These are phyloP conservation scores for Pharmacophagus antenor DNA, from an alignment of 2,888 invertebrate species.

Conservation along the genomic window DNA sequence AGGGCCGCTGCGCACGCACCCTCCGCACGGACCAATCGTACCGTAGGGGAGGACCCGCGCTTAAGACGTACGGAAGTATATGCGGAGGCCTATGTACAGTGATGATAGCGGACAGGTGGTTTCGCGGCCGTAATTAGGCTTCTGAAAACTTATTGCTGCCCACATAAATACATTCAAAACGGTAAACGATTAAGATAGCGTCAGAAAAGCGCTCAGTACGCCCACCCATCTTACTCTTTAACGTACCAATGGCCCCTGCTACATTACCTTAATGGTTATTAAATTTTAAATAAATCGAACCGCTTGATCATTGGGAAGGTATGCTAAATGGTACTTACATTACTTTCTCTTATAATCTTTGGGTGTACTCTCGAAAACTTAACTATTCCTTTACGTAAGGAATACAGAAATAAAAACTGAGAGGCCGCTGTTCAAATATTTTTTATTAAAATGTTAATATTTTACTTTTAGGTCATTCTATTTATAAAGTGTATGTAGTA, in stretches of 20 bases:
- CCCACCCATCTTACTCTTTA: conserved; percentile 47
- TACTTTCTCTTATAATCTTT: conserved; percentile 1
- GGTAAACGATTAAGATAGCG: conserved; percentile 72
- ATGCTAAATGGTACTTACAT: conserved; percentile 1
- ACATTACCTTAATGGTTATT: conserved; percentile 26
- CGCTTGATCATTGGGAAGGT: neutral
- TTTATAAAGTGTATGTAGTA: no score
- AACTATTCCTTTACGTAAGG: neutral
- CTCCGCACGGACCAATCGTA: conserved; percentile 62
- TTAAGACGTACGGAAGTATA: conserved; percentile 80
- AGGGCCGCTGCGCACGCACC: conserved; percentile 77
- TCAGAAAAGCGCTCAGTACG: conserved; percentile 51
- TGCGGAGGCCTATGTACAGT: conserved; percentile 81
- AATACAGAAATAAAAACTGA: no score
- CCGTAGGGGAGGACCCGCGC: conserved; percentile 72
- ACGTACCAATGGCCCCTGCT: conserved; percentile 5
- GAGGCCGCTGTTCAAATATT: no score
- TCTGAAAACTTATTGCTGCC: conserved; percentile 73
- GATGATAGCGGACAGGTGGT: conserved; percentile 79
- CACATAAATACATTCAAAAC: conserved; percentile 73
- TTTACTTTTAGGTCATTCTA: no score
- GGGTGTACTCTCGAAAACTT: neutral
- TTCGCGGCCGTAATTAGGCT: conserved; percentile 78
- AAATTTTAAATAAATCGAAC: conserved; percentile 23
- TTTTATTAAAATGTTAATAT: no score